These are phyloP conservation scores for Zoanthus solanderi DNA, from an alignment of 92 coral and sea anemone genomes.

Conservation along the genomic window DNA sequence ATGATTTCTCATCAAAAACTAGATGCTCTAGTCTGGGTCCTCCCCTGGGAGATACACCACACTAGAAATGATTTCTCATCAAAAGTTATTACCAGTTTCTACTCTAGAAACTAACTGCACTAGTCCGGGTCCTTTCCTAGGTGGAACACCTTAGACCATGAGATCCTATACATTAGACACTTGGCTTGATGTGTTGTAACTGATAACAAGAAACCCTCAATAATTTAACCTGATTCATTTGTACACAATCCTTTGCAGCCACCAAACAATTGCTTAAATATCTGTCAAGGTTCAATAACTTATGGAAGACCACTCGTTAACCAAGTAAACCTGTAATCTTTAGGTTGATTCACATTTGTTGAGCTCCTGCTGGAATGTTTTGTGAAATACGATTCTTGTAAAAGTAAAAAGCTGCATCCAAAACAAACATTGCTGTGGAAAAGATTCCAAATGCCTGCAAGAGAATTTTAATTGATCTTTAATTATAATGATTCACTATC, in stretches of 20 bases:
- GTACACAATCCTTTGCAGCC: neutral
- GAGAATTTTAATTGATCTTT: neutral
- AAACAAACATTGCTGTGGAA: constrained; percentile 70
- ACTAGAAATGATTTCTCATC: no score
- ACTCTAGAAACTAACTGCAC: no score
- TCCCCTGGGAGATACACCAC: no score
- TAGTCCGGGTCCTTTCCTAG: no score
- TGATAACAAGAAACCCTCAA: neutral
- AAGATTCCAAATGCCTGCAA: constrained; percentile 91
- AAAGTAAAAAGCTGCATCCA: constrained; percentile 81
- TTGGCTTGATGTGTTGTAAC: no score
- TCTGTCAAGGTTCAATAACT: neutral
- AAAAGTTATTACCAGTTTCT: no score
- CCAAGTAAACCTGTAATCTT: neutral
- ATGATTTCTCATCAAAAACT: no score
- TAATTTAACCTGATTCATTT: neutral
- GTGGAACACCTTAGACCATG: no score
- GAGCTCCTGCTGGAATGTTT: constrained; percentile 64
- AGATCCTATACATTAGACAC: no score
- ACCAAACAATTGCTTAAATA: neutral
- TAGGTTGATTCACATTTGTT: constrained; percentile 35
- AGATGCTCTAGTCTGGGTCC: no score
- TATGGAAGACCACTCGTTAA: neutral
- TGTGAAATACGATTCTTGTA: constrained; percentile 68
- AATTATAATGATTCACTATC: no score